Conservation (phyloP, 2,113 vertebrate genomes). For the Falcunculus frontatus region DNA sequence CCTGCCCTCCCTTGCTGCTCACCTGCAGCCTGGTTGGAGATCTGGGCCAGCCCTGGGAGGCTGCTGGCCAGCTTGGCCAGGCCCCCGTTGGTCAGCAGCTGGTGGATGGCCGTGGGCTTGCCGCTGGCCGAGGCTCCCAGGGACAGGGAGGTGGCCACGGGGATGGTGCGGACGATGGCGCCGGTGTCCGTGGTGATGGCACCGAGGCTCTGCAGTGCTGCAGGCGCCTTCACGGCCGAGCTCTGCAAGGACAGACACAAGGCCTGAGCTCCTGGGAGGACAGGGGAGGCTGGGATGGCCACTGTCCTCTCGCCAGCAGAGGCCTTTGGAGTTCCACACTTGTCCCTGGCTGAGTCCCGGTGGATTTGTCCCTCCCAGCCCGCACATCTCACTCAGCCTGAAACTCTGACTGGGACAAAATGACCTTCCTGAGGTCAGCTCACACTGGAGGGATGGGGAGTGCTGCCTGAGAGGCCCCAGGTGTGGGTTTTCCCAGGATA, state of each 20-base stretch:
- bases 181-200: constrained; percentile 75
- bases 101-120: constrained; percentile 93
- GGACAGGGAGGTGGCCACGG: constrained; percentile 80
- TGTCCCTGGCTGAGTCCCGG: neutral
- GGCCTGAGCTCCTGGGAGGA: neutral
- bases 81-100: constrained; percentile 89
- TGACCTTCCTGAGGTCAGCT: fast-evolving
- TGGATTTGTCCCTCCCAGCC: neutral
- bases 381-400: neutral
- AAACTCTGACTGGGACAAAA: neutral
- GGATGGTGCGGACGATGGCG: constrained; percentile 86
- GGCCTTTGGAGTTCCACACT: fast-evolving
- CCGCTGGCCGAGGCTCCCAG: constrained; percentile 70
- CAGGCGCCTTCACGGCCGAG: constrained; percentile 75
- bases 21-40: constrained; percentile 90
- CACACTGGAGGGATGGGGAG: neutral
- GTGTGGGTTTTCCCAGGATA: fast-evolving
- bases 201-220: constrained; percentile 74
- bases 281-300: fast-evolving
- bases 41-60: constrained; percentile 89
- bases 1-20: constrained; percentile 31
- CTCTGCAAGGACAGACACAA: constrained; percentile 56
- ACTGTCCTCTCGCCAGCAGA: neutral
- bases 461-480: fast-evolving
- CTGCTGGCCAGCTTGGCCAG: constrained; percentile 92